Base-by-base conservation (phyloP, 1,140 invertebrate genomes). In the Orchesella cincta region DNA sequence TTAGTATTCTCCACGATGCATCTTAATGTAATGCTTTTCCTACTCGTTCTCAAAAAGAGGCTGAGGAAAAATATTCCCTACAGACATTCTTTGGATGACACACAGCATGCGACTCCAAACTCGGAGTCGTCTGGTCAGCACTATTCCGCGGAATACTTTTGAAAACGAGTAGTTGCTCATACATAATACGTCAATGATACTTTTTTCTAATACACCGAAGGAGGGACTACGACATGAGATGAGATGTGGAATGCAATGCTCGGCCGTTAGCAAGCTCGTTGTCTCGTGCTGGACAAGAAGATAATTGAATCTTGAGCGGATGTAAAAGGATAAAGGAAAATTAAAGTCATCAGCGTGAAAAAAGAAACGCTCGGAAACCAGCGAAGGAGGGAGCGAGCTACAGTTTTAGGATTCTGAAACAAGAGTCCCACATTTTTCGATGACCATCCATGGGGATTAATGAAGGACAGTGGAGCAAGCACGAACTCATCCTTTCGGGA, bases 261-360 rank as follows among this genome's bases (percentile, higher is more conserved):
- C n/a, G n/a, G 39, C 39, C 39, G 39, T 46, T 46, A 46, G 39
- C 39, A 46, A 46, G 39, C 39, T 57, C 52, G 14, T 57, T 57
- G 14, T 57, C 52, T 57, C 14, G 14, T 57, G 14, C 52, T 57
- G 52, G 52, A n/a, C 23, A 57, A 57, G 5, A 26, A 57, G 52
- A 57, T 57, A 57, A 57, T 57, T 57, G 52, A 57, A 57, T 57
- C 23, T 26, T 57, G 52, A 57, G 52, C 52, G 52, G 52, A 57
- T 57, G 52, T n/a, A 57, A 57, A 57, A 57, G 52, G 52, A 57
- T 57, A 57, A 46, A 46, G 39, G 52, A 57, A 57, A 57, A 57
- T 57, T 57, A 57, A 57, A 57, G 52, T 57, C 23, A 26, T 57
- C 23, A 57, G 52, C 8, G 23, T 14, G 52, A 5, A 57, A 23